Conservation (phyloP, 2,888 invertebrate species). For the Stenchaetothrips biformis region DNA sequence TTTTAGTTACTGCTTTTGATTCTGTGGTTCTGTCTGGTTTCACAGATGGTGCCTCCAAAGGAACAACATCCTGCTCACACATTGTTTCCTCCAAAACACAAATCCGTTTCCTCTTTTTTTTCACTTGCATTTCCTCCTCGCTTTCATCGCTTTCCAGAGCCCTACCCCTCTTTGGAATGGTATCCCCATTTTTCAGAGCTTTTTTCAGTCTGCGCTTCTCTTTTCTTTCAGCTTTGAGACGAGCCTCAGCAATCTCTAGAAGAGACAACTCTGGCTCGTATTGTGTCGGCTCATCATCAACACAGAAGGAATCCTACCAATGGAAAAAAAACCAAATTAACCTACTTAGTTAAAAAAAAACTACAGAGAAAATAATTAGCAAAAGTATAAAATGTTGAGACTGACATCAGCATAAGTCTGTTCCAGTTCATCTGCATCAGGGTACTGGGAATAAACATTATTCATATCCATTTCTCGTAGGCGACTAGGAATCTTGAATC, state of each 20-base stretch:
- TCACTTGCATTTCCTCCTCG: background rate
- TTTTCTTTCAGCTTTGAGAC: background rate
- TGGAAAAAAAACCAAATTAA: constrained; percentile 30
- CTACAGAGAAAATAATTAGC: constrained; percentile 11
- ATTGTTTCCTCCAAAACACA: background rate
- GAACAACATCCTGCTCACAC: background rate
- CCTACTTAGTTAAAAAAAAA: constrained; percentile 19
- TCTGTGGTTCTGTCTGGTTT: background rate
- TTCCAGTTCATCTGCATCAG: constrained; percentile 43
- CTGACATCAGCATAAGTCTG: constrained; percentile 45
- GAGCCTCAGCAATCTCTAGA: constrained; percentile 52
- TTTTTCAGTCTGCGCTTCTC: background rate
- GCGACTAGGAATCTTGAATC: constrained; percentile 39
- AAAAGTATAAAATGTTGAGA: constrained; percentile 28
- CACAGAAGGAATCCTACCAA: constrained; percentile 62
- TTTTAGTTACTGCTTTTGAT: background rate
- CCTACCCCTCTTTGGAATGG: background rate
- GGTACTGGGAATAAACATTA: constrained; percentile 52
- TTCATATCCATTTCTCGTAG: constrained; percentile 28
- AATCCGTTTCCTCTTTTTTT: background rate
- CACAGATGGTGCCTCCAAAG: background rate
- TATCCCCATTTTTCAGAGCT: background rate
- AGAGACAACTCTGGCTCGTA: constrained; percentile 50
- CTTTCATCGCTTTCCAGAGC: background rate
- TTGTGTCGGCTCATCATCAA: constrained; percentile 54